phyloP scores from a whole-genome alignment of 2,797 vertebrate genomes.

The Notolabrus celidotus region DNA sequence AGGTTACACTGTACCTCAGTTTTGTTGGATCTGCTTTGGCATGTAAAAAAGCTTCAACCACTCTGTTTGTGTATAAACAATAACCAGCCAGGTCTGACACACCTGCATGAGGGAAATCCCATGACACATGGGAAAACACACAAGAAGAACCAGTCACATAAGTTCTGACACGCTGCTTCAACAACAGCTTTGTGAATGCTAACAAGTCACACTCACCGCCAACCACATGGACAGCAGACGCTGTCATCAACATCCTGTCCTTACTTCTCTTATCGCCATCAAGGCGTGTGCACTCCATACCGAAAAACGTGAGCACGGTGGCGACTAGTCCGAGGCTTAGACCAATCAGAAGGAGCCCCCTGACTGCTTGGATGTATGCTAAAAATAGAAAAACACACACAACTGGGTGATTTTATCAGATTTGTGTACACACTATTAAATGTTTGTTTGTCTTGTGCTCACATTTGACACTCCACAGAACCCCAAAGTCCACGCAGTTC shows the following conservation, averaged over 20 bases:
- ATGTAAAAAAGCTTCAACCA: constrained; percentile 45
- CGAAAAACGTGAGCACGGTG: constrained; percentile 66
- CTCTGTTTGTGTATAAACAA: constrained; percentile 72
- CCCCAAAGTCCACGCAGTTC: constrained; percentile 44
- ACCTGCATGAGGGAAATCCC: constrained; percentile 48
- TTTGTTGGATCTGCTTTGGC: constrained; percentile 58
- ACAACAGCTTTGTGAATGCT: neutral
- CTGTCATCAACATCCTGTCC: constrained; percentile 73
- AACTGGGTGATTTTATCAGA: neutral
- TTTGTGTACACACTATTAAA: neutral
- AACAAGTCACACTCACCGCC: constrained; percentile 40
- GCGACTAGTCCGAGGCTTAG: constrained; percentile 65
- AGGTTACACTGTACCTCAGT: constrained; percentile 32
- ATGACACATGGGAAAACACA: constrained; percentile 7
- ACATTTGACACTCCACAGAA: constrained; percentile 50
- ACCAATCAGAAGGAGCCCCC: constrained; percentile 72
- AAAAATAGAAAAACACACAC: neutral
- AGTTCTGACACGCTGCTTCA: neutral
- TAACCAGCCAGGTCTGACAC: constrained; percentile 41
- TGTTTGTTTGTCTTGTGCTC: neutral
- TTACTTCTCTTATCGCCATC: constrained; percentile 81
- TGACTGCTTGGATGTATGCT: constrained; percentile 70
- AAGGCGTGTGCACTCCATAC: constrained; percentile 77
- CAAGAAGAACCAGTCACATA: constrained; percentile 14
- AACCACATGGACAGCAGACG: constrained; percentile 33